Conservation (phyloP, 1,140 invertebrate species). For the Nasonia giraulti region DNA sequence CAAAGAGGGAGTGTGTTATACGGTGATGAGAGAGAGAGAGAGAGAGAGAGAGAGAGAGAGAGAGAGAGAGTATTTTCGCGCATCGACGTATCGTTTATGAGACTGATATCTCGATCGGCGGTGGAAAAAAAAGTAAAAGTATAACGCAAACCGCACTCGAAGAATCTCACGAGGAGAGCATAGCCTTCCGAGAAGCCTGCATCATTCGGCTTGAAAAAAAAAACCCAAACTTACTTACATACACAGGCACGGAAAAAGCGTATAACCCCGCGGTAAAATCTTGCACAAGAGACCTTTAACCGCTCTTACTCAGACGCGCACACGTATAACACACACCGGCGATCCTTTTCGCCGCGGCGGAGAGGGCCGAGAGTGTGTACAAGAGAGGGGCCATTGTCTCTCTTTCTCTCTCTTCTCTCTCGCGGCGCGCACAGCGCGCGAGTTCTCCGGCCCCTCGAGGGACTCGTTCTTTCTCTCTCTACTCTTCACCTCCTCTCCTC, state of each 20-base stretch:
- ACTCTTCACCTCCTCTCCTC: background rate
- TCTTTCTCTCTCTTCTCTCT: constrained; percentile 12
- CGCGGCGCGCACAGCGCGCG: background rate
- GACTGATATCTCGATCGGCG: too few species aligned
- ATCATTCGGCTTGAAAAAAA: background rate
- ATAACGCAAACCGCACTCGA: too few species aligned
- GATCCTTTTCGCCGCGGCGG: background rate
- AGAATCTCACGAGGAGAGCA: background rate
- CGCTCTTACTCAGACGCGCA: background rate
- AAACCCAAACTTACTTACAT: background rate
- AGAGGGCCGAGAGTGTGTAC: constrained; percentile 1
- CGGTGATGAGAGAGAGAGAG: background rate
- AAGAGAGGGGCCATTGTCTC: constrained; percentile 38
- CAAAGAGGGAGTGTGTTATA: constrained; percentile 30
- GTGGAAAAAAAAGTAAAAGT: too few species aligned
- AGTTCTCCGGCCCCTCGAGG: constrained; percentile 35
- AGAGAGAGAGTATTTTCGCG: background rate
- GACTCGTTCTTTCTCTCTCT: constrained; percentile 5
- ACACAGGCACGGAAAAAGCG: background rate
- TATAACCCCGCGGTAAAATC: constrained; percentile 15
- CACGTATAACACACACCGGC: background rate
- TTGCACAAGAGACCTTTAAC: constrained; percentile 42
- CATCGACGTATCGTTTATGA: too few species aligned
- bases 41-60: background rate
- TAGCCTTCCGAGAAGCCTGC: too few species aligned